phyloP scores from a whole-genome alignment of 92 coral and sea anemone species.

The Parazoanthus swiftii region DNA sequence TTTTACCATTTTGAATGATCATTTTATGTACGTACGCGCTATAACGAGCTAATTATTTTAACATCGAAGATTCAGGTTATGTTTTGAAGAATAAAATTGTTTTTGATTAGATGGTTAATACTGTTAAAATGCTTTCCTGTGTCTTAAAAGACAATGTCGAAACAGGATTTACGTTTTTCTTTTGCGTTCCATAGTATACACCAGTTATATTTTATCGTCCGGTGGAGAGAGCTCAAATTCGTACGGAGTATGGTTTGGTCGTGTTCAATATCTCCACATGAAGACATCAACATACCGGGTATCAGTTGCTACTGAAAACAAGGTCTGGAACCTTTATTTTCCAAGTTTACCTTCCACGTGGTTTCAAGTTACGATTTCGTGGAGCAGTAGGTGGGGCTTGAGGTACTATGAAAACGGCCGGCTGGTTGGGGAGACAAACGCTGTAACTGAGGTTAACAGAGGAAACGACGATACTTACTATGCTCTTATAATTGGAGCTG shows the following conservation, averaged over 20 bases:
- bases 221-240: neutral
- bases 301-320: neutral
- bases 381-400: slow-evolving; percentile 3
- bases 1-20: too few relatives aligned
- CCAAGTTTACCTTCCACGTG: neutral
- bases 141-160: too few relatives aligned
- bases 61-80: too few relatives aligned
- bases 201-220: neutral
- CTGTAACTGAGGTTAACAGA: neutral
- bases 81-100: too few relatives aligned
- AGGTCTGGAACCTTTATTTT: neutral
- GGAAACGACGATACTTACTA: neutral
- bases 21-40: too few relatives aligned
- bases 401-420: slow-evolving; percentile 10
- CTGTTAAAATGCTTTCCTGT: neutral
- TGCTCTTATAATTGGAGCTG: neutral
- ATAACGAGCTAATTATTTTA: too few relatives aligned
- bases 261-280: neutral
- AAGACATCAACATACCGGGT: neutral
- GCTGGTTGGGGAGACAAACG: neutral
- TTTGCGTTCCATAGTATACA: neutral
- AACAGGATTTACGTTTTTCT: neutral
- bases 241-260: neutral
- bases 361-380: slow-evolving; percentile 15
- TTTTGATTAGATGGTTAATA: too few relatives aligned